Evolutionary conservation across 2,113 vertebrate genomes (phyloP).

Genomic region (Isichthys henryi): DNA sequence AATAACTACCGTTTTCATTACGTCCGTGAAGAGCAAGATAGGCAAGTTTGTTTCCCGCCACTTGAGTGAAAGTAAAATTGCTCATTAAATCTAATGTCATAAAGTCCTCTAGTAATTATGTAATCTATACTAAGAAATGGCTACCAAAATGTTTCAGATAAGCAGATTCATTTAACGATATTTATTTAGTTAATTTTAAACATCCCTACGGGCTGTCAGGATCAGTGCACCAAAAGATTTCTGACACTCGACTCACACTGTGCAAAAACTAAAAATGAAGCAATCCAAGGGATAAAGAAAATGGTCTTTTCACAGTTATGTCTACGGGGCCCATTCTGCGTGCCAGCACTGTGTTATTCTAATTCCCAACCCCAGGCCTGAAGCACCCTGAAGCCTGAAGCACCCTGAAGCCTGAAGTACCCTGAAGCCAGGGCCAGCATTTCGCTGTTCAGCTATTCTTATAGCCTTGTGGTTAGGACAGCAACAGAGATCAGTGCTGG

Average conservation of each 20-base stretch:
- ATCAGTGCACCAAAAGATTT: neutral
- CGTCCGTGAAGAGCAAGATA: neutral
- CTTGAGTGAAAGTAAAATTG: neutral
- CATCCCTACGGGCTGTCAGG: neutral
- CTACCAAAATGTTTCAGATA: neutral
- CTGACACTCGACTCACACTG: neutral
- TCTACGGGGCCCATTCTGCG: neutral
- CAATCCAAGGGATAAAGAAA: neutral
- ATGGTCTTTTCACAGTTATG: neutral
- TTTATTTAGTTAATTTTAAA: neutral
- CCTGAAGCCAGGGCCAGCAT: neutral
- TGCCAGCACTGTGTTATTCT: neutral
- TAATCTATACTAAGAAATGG: neutral
- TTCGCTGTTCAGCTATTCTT: neutral
- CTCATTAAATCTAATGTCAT: neutral
- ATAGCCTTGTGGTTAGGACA: neutral
- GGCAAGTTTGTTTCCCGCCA: neutral
- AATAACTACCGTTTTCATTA: neutral
- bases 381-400: neutral
- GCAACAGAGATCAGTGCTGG: neutral
- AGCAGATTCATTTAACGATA: neutral
- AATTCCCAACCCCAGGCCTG: neutral
- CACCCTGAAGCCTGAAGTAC: neutral
- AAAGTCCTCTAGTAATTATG: neutral
- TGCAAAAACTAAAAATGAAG: neutral